A percentile compares a stretch with the other conserved stretches of the same genome.
phyloP scores from a whole-genome alignment of 2,113 vertebrate genomes.

The Gymnobelideus leadbeateri region DNA sequence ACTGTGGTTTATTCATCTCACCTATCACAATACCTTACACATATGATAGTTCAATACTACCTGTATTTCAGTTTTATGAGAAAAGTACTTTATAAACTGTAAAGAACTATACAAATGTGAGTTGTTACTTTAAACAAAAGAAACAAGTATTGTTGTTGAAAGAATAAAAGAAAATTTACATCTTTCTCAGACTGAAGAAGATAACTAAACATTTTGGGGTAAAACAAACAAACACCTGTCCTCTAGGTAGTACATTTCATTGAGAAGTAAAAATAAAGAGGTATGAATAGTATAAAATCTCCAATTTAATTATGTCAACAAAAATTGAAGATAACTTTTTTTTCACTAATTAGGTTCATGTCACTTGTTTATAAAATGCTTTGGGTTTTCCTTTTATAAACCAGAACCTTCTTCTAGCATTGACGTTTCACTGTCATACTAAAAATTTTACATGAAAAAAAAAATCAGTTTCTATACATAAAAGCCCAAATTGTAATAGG shows the following conservation, averaged over 20 bases:
- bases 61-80: background rate
- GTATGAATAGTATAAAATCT: background rate
- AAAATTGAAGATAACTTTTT: background rate
- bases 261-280: background rate
- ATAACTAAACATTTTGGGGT: background rate
- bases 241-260: background rate
- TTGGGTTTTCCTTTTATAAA: background rate
- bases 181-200: background rate
- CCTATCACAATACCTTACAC: no score
- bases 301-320: background rate
- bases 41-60: no score
- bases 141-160: no score
- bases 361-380: background rate
- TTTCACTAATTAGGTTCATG: background rate
- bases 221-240: background rate
- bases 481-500: constrained; percentile 16
- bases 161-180: no score
- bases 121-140: background rate
- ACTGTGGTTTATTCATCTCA: no score
- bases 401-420: background rate
- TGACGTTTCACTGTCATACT: background rate
- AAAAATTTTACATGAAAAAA: constrained; percentile 26
- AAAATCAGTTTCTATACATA: constrained; percentile 20
- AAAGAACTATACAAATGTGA: background rate
- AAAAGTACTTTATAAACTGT: background rate